Evolutionary conservation across 2,797 vertebrate genomes (phyloP).

Genomic region (Astyanax mexicanus): DNA sequence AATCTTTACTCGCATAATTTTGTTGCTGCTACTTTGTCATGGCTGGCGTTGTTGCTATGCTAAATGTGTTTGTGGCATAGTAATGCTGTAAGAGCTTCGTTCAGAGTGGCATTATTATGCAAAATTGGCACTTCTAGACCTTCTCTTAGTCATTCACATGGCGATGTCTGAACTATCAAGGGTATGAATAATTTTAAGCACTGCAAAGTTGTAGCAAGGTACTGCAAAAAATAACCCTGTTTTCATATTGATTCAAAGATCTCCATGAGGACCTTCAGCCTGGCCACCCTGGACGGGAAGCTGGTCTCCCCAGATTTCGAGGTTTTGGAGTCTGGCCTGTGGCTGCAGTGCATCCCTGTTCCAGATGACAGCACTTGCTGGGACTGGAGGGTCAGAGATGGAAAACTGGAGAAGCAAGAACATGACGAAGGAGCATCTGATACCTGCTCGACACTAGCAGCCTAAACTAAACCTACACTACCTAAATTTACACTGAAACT

Average conservation of each 20-base stretch:
- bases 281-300: slow-evolving; percentile 91
- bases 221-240: no score
- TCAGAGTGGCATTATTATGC: neutral
- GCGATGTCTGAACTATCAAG: no score
- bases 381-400: slow-evolving; percentile 89
- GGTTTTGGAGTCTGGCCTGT: slow-evolving; percentile 84
- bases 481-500: neutral
- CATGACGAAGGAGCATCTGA: slow-evolving; percentile 50
- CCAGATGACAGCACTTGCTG: slow-evolving; percentile 85
- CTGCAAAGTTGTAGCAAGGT: no score
- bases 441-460: slow-evolving; percentile 48
- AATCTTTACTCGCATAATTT: no score
- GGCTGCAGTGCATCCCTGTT: slow-evolving; percentile 88
- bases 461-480: slow-evolving; percentile 14
- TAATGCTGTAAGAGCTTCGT: neutral
- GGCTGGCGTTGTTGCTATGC: no score
- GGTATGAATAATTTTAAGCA: no score
- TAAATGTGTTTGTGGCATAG: no score
- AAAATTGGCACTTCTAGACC: no score
- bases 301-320: slow-evolving; percentile 83
- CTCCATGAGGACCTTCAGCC: slow-evolving; percentile 85
- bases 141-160: no score
- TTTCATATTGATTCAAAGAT: slow-evolving; percentile 71
- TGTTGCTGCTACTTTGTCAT: neutral
- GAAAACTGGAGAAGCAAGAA: slow-evolving; percentile 82